These are phyloP conservation scores for Leucoraja erinaceus DNA, from an alignment of 2,113 vertebrate genomes.

Conservation along the genomic window DNA sequence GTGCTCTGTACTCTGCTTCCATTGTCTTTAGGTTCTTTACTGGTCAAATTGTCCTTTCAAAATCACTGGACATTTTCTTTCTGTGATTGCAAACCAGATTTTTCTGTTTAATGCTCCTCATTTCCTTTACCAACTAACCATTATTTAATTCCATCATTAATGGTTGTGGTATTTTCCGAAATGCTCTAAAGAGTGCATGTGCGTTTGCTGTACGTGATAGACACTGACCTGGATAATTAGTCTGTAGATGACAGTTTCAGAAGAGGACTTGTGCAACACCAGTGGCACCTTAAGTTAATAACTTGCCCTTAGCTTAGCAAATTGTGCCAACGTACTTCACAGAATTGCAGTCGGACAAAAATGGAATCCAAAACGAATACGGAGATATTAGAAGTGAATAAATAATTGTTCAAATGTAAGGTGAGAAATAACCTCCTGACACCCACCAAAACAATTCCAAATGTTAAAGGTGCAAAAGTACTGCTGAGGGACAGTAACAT, in stretches of 20 bases:
- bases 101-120: not conserved
- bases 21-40: too few species aligned
- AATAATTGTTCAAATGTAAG: not conserved
- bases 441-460: not conserved
- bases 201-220: not conserved
- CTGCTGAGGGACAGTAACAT: not conserved
- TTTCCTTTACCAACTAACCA: not conserved
- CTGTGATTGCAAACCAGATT: not conserved
- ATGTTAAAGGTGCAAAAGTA: slow-evolving; percentile 1
- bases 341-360: too few species aligned
- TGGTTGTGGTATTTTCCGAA: not conserved
- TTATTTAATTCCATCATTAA: not conserved
- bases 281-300: not conserved
- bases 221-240: not conserved
- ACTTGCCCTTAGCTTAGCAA: not conserved
- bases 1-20: too few species aligned
- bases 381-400: not conserved
- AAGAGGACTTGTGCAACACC: not conserved
- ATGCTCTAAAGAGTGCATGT: not conserved
- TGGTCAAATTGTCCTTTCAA: not conserved
- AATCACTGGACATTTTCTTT: too few species aligned
- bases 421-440: not conserved
- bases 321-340: too few species aligned
- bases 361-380: too few species aligned
- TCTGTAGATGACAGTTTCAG: not conserved